phyloP scores from a whole-genome alignment of 2,113 vertebrate genomes.

The Ranitomeya variabilis region DNA sequence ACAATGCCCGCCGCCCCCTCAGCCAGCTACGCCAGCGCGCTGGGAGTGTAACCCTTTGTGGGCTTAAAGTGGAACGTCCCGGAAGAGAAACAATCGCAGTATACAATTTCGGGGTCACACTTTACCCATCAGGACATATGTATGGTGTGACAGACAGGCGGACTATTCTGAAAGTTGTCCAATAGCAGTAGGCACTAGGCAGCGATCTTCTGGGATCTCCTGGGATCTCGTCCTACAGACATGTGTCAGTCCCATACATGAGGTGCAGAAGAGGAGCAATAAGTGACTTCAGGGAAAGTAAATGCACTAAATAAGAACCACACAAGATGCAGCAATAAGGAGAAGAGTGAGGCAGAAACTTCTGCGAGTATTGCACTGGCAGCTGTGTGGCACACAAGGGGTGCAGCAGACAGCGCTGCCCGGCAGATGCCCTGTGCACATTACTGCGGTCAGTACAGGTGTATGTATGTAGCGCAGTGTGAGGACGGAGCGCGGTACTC shows the following conservation, averaged over 20 bases:
- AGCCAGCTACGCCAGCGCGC: too few species aligned
- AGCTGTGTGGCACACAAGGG: neutral
- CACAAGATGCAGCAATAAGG: too few species aligned
- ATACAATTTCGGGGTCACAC: neutral
- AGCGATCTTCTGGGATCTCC: neutral
- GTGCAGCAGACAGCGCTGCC: neutral
- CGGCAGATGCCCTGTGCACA: neutral
- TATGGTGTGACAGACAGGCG: too few species aligned
- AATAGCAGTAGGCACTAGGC: neutral
- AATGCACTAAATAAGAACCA: neutral
- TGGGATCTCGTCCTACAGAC: neutral
- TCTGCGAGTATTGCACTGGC: too few species aligned
- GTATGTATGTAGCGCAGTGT: too few species aligned
- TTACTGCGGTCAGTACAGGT: neutral
- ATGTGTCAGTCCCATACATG: neutral
- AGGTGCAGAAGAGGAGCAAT: neutral
- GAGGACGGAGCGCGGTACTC: neutral
- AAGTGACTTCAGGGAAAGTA: neutral
- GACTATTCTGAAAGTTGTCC: too few species aligned
- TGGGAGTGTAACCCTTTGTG: neutral
- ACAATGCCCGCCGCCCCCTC: neutral
- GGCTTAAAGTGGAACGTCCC: neutral
- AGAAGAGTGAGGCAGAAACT: too few species aligned
- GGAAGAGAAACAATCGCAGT: neutral
- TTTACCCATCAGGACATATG: neutral